Percentiles rank a stretch among this genome's conserved stretches.
Evolutionary conservation across 30 jellyfish, hydroid and myxozoan species (phyloP).

Genomic region (Aurelia sp.): DNA sequence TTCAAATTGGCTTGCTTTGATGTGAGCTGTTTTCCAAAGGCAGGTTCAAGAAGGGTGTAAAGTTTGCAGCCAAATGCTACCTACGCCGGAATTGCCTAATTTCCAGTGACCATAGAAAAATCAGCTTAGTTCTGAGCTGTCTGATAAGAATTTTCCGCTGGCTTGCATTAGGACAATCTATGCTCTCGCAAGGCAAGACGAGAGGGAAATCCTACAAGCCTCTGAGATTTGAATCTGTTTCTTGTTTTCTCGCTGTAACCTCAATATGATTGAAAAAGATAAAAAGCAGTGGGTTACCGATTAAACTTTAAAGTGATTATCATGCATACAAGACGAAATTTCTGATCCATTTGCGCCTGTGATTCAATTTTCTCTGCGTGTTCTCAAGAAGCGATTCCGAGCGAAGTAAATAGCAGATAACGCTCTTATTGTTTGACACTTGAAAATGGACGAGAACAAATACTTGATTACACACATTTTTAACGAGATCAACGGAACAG

Average conservation of each 20-base stretch:
- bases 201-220: background rate
- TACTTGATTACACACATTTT: background rate
- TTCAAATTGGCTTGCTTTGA: too few relatives aligned
- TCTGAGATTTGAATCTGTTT: background rate
- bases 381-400: slow-evolving; percentile 28
- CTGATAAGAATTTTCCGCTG: background rate
- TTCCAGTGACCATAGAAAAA: too few relatives aligned
- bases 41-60: background rate
- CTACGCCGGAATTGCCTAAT: too few relatives aligned
- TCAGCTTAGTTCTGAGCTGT: too few relatives aligned
- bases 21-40: too few relatives aligned
- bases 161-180: slow-evolving; percentile 2
- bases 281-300: slow-evolving; percentile 40
- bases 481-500: slow-evolving; percentile 19
- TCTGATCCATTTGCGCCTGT: slow-evolving; percentile 16
- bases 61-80: background rate
- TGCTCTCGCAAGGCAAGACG: background rate
- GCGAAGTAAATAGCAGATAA: slow-evolving; percentile 39
- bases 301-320: slow-evolving; percentile 19
- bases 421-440: background rate
- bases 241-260: background rate
- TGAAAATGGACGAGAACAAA: too few relatives aligned
- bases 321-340: slow-evolving; percentile 2
- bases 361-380: slow-evolving; percentile 53
- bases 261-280: slow-evolving; percentile 18